A percentile compares a stretch with the other conserved stretches of the same genome.
Evolutionary conservation across 2,113 vertebrate species (phyloP).

Genomic region (Ciconia boyciana): DNA sequence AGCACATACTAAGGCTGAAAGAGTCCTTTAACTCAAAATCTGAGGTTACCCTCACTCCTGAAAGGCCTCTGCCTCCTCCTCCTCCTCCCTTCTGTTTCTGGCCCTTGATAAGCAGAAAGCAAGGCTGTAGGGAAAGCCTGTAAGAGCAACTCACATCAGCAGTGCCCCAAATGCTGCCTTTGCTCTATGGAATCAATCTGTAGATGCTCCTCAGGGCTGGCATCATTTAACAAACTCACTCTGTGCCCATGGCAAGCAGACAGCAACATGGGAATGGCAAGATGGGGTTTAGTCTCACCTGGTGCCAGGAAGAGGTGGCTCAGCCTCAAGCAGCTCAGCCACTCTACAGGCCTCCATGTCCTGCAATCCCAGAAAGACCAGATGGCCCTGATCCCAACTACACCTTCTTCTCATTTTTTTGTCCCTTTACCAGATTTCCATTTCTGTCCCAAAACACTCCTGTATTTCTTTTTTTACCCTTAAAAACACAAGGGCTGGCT

Average conservation of each 20-base stretch:
- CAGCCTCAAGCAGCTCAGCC: background rate
- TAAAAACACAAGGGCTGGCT: background rate
- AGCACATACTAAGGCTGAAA: background rate
- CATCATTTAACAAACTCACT: background rate
- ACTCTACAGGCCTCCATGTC: background rate
- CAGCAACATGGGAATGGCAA: background rate
- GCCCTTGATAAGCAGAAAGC: background rate
- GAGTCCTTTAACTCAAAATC: background rate
- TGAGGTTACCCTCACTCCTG: background rate
- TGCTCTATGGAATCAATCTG: background rate
- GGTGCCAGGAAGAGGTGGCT: background rate
- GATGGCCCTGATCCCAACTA: background rate
- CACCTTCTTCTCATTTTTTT: background rate
- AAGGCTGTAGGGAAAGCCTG: background rate
- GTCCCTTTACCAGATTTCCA: background rate
- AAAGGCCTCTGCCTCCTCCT: background rate
- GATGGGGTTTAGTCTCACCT: background rate
- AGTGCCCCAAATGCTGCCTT: background rate
- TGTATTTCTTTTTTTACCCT: background rate
- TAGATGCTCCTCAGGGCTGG: background rate
- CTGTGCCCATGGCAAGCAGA: background rate
- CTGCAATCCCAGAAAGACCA: background rate
- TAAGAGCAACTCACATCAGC: background rate
- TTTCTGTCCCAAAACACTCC: background rate
- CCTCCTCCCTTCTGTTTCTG: background rate